These are phyloP conservation scores for Otus scops DNA, from an alignment of 2,797 vertebrate genomes.

Conservation along the genomic window DNA sequence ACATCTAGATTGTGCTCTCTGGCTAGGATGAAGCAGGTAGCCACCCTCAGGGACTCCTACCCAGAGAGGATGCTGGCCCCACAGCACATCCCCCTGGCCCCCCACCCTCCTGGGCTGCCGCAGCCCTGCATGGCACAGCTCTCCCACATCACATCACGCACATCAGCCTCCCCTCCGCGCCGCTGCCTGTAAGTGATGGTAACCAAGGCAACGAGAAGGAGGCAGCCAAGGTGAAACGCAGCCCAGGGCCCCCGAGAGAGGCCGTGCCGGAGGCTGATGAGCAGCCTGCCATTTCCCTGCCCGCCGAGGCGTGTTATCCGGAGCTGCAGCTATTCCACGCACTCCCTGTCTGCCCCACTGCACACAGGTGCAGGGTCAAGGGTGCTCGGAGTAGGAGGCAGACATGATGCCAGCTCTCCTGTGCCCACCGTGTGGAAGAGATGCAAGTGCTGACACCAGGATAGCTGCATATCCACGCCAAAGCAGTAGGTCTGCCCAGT, in stretches of 20 bases:
- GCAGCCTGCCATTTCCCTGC: conserved; percentile 58
- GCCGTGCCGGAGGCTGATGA: conserved; percentile 34
- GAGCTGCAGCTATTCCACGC: neutral
- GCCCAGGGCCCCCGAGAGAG: conserved; percentile 49
- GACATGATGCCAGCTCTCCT: neutral
- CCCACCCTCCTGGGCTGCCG: neutral
- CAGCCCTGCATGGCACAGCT: neutral
- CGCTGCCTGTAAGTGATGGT: conserved; percentile 54
- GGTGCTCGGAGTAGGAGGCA: neutral
- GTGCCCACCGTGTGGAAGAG: neutral
- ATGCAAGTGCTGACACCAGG: neutral
- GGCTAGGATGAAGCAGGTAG: neutral
- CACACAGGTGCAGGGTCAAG: accelerated
- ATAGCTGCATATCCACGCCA: accelerated
- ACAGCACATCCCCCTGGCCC: accelerated
- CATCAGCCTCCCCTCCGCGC: neutral
- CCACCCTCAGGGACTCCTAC: accelerated
- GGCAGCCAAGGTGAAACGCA: conserved; percentile 68
- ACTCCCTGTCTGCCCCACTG: neutral
- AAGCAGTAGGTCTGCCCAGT: accelerated
- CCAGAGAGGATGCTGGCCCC: neutral
- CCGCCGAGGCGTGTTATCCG: conserved; percentile 3
- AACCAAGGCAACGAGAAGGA: conserved; percentile 60
- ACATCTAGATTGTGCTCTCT: neutral
- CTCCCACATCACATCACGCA: conserved; percentile 20